Evolutionary conservation across 2,888 invertebrate species (phyloP), one percentile per base, ranked within the genome.

Genomic region (Melieria crassipennis): DNA sequence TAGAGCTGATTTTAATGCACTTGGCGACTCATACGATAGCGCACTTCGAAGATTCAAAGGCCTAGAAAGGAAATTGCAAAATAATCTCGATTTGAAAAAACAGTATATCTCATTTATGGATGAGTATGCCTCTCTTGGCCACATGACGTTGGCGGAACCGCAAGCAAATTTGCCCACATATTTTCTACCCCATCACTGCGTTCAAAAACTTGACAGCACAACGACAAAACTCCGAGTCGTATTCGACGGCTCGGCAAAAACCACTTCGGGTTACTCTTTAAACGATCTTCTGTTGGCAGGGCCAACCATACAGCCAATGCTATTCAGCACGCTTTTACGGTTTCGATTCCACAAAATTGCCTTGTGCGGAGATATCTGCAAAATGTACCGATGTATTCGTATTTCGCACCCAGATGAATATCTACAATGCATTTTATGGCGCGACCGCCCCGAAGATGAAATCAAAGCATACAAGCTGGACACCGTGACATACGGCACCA

Each of bases 331-430:
- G 43, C 55, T 65, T 7, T 11, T 65, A 56, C 55, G 65, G 4
- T 65, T 65, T 65, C 42, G 65, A 65, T 65, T 64, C 52, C 52
- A 50, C 16, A 64, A 64, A 50, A 42, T 50, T 16, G 64, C 64
- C 7, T 50, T 75, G 7, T 64, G 64, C 42, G 42, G 5, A 3
- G 75, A 77, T 46, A 75, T 76, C 7, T 73, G 74, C 42, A 75
- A 75, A 73, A 78, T 75, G 75, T 77, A 76, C 16, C 70, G 75
- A 3, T 73, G 74, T 45, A 65, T 77, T 42, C 52, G 47, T n/a
- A 56, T 75, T 5, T 66, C 73, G 7, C 42, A 71, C 11, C 68
- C 73, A 30, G 73, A 74, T 30, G 48, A 73, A 50, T 72, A 48
- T 13, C 60, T 75, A 4, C 73, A 75, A 50, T 74, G 75, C 45